These are phyloP conservation scores for Hafferia zeledoni DNA, from an alignment of 2,797 vertebrate genomes.

Conservation along the genomic window DNA sequence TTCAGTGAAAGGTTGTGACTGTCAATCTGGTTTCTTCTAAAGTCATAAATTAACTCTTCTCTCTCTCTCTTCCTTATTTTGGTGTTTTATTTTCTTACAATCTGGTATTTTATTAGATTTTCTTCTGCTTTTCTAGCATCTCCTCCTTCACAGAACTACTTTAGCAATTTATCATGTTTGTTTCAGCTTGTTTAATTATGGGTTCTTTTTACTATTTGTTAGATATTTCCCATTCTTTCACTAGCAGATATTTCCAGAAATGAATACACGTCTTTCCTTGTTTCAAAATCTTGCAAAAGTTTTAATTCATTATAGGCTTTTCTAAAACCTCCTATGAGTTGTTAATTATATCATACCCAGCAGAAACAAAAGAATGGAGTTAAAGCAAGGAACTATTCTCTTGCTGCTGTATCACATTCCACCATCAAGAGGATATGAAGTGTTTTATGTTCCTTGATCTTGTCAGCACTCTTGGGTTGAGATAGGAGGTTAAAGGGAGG, in stretches of 20 bases:
- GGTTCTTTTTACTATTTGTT: neutral
- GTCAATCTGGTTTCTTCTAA: neutral
- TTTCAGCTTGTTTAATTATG: neutral
- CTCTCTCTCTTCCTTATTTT: neutral
- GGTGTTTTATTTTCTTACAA: neutral
- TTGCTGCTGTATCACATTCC: neutral
- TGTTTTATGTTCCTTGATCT: slow-evolving; percentile 33
- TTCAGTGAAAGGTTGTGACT: neutral
- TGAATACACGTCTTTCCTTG: neutral
- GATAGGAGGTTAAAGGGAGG: slow-evolving; percentile 44
- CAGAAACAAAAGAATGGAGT: neutral
- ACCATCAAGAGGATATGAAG: neutral
- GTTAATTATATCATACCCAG: neutral
- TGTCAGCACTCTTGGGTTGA: neutral
- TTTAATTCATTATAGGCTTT: neutral
- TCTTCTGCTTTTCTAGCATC: neutral
- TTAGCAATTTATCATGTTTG: neutral
- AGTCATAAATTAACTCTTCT: neutral
- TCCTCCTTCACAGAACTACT: neutral
- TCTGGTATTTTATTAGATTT: neutral
- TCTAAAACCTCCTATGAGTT: rapidly evolving
- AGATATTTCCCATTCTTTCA: neutral
- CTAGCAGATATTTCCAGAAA: neutral
- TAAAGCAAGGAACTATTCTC: neutral
- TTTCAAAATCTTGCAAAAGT: neutral